Evolutionary conservation across 2,888 invertebrate species (phyloP), one percentile per base, ranked within the genome.

Genomic region (Lingula anatina): DNA sequence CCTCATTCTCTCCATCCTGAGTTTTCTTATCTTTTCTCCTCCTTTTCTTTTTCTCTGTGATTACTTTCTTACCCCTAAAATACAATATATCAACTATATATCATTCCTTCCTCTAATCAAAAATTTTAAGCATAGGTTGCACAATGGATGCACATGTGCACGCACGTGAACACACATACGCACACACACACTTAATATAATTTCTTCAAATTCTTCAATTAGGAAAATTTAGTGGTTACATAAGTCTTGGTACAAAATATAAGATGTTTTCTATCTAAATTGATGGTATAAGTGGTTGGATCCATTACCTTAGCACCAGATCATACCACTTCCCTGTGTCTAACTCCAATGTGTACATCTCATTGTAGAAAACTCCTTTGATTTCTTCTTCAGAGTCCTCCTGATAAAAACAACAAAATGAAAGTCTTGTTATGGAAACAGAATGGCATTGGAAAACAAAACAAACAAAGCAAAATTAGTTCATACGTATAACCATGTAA

Each of bases 351-450:
- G 83, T 78, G 53, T 85, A 82, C 7, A 93, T 79, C 43, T 91
- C 90, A 66, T 90, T 88, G 60, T 83, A 88, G 79, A 93, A 90
- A 53, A 83, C 84, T 0, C 91, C 89, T 5, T 82, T 81, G 1
- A 93, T 76, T 52, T 86, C 83, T 66, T 90, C 90, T 46, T 92
- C 91, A 67, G 89, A 87, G 25, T 73, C 73, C 69, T 90, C 87
- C 71, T 71, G 50, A 20, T 7, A 20, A 15, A 9, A 39, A 12
- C 39, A 39, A 12, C 39, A 7, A n/a, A n/a, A 9, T 9, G 15
- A 31, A 31, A 31, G 9, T 31, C 15, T 31, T 31, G 15, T 31
- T 31, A 12, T 31, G 31, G 31, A 31, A n/a, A n/a, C n/a, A n/a
- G n/a, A n/a, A 12, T 9, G 38, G 5, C 5, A 38, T 20, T 38